phyloP scores from a whole-genome alignment of 2,113 vertebrate species.

The Cygnus buccinator region DNA sequence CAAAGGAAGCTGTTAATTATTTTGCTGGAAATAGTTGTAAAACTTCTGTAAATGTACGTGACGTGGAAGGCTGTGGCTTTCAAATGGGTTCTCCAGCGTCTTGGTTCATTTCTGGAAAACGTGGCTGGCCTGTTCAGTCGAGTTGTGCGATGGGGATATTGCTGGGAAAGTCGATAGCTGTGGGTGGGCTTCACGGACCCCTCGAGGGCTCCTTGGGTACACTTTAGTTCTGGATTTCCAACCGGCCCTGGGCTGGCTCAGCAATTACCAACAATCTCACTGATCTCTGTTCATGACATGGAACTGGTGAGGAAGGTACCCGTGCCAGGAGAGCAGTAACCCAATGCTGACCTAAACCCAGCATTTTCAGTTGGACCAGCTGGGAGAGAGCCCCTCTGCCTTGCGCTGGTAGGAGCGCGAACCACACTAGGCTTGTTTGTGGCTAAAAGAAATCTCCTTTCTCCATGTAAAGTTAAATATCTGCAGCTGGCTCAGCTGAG shows the following conservation, averaged over 20 bases:
- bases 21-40: background rate
- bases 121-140: fast-evolving
- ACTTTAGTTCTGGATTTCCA: background rate
- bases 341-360: background rate
- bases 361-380: background rate
- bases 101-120: background rate
- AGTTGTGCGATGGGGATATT: background rate
- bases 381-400: background rate
- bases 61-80: fast-evolving
- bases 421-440: background rate
- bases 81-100: background rate
- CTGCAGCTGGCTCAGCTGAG: background rate
- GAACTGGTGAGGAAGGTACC: background rate
- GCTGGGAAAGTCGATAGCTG: background rate
- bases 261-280: background rate
- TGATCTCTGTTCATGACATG: background rate
- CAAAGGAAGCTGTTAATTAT: background rate
- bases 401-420: background rate
- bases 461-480: background rate
- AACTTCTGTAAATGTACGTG: background rate
- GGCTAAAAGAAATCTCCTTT: background rate
- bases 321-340: background rate
- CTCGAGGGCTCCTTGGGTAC: background rate
- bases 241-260: background rate
- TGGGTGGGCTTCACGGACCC: background rate